Base-by-base conservation (phyloP, 92 coral and sea anemone genomes). In the Porites rus region DNA sequence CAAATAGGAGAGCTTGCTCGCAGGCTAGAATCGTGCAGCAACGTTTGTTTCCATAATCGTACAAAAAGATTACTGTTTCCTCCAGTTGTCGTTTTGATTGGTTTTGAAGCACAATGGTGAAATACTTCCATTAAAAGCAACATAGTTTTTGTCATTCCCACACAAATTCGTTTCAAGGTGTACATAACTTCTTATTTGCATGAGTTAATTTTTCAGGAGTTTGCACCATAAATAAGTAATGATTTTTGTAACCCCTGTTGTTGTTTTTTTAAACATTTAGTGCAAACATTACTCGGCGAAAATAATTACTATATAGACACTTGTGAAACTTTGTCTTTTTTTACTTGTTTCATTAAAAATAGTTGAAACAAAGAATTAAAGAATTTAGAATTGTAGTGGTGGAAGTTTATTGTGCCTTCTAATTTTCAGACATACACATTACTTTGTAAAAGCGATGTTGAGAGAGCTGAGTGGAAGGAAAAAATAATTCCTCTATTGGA, bases 381-480 rank as follows among this genome's bases (percentile, higher is more conserved):
- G 19, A 72, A 2, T 38, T 38, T 38, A 0, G 46, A 38, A 38
- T 38, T 38, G 0, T 0, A 38, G 46, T 38, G 5, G 46, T 38
- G 46, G 11, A 11, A 19, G 19, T 50, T 2, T 17, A 21, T 74
- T 74, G 24, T 54, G 56, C n/a, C 60, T 51, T 76, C 75, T 75
- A 87, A 51, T 43, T 38, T 46, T 28, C 51, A 96, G 99, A 95
- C 99, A 0, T 94, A 95, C 86, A 97, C 98, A 43, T 81, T 97
- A 28, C 95, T 97, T 17, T 95, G 95, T 83, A 92, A 94, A 54
- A 89, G 95, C 75, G 99, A 93, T 79, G 92, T 77, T 13, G 97
- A 92, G 51, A 81, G 95, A 72, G 97, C 97, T 12, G 98, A 97
- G 16, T 97, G 99, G 99, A 97, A 97, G 69, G 95, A 94, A 85